Percentiles rank a stretch among this genome's conserved stretches.
These are phyloP conservation scores for Coptodon bakossiorum DNA, from an alignment of 2,113 vertebrate genomes.

Conservation along the genomic window DNA sequence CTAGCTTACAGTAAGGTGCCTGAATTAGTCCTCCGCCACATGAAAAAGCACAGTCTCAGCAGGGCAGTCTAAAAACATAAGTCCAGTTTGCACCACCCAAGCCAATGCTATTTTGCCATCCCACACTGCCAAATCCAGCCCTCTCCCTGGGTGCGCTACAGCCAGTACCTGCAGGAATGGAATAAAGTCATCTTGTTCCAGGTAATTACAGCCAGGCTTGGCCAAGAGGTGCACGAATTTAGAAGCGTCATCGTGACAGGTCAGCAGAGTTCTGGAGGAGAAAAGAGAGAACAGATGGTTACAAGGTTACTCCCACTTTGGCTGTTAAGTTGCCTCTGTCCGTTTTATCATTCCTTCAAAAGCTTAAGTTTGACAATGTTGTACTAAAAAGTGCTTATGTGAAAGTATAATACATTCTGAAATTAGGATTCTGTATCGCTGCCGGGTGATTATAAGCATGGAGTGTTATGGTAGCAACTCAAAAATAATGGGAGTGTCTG, in stretches of 20 bases:
- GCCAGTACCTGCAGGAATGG: constrained; percentile 90
- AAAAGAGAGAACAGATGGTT: constrained; percentile 72
- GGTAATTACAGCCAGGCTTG: constrained; percentile 86
- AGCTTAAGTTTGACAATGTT: background rate
- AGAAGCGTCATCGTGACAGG: constrained; percentile 88
- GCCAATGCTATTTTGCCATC: constrained; percentile 7
- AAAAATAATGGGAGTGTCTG: constrained; percentile 20
- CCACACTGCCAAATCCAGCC: constrained; percentile 14
- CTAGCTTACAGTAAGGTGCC: background rate
- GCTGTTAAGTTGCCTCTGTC: background rate
- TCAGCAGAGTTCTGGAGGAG: constrained; percentile 81
- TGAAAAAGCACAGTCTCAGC: constrained; percentile 16
- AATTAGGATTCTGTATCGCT: constrained; percentile 56
- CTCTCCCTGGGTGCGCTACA: constrained; percentile 43
- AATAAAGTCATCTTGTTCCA: constrained; percentile 96
- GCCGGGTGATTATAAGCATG: constrained; percentile 12
- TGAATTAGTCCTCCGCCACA: constrained; percentile 6
- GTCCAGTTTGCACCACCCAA: constrained; percentile 16
- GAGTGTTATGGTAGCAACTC: background rate
- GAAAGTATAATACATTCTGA: constrained; percentile 41
- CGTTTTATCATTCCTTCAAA: background rate
- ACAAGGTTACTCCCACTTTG: constrained; percentile 37
- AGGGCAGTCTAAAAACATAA: background rate
- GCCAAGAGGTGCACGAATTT: constrained; percentile 91
- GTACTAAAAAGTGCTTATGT: background rate